Evolutionary conservation across 2,888 invertebrate species (phyloP).

Genomic region (Macrosoma leucophasiata): DNA sequence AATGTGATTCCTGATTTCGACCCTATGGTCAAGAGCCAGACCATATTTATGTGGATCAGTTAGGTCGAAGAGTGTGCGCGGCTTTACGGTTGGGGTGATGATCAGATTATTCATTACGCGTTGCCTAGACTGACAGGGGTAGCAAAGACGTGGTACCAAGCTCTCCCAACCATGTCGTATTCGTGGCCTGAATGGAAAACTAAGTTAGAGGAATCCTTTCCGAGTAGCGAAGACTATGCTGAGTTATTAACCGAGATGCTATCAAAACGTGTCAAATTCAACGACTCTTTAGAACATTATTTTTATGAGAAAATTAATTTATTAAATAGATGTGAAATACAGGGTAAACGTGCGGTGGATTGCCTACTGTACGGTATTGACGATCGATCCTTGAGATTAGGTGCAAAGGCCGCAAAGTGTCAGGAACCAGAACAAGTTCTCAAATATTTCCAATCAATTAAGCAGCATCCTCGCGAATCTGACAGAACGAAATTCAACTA

Average conservation of each 20-base stretch:
- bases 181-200: slow-evolving; percentile 26
- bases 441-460: too few relatives aligned
- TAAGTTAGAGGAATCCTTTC: slow-evolving; percentile 23
- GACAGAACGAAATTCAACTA: slow-evolving; percentile 1
- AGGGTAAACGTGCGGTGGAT: slow-evolving; percentile 24
- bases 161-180: slow-evolving; percentile 17
- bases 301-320: slow-evolving; percentile 25
- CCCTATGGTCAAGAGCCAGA: slow-evolving; percentile 20
- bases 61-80: slow-evolving; percentile 26
- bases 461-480: slow-evolving; percentile 13
- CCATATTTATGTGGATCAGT: slow-evolving; percentile 20
- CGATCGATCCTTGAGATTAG: slow-evolving; percentile 22
- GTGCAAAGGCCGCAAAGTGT: too few relatives aligned
- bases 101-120: slow-evolving; percentile 26
- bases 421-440: too few relatives aligned
- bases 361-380: slow-evolving; percentile 26
- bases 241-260: slow-evolving; percentile 27
- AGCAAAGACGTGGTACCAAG: slow-evolving; percentile 25
- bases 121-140: slow-evolving; percentile 23
- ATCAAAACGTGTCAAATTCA: slow-evolving; percentile 11
- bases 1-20: slow-evolving; percentile 25
- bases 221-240: slow-evolving; percentile 21
- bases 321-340: slow-evolving; percentile 24
- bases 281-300: slow-evolving; percentile 23
- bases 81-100: slow-evolving; percentile 24